A percentile compares a stretch with the other conserved stretches of the same genome.
Conservation (phyloP, 2,888 invertebrate species). For the Drosophila algonquin region DNA sequence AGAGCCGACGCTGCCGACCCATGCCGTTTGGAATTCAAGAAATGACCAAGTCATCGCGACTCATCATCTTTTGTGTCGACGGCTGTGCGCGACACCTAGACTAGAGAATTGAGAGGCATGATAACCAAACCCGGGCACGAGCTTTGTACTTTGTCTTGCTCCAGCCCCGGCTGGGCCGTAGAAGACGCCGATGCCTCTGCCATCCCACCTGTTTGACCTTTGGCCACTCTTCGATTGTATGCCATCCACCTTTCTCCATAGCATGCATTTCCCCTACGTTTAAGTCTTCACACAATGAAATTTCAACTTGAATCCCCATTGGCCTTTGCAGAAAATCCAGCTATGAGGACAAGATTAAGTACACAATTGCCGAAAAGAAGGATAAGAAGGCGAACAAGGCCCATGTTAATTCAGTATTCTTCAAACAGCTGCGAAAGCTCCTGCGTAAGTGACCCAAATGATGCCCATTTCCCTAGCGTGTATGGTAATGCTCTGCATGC, state of each 20-base stretch:
- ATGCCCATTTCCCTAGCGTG: not conserved
- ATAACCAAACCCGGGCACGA: conserved; percentile 44
- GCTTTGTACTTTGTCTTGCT: conserved; percentile 54
- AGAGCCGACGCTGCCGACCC: conserved; percentile 2
- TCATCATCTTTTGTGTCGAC: conserved; percentile 50
- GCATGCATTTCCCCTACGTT: not conserved
- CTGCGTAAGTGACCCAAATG: conserved; percentile 84
- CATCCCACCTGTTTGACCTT: not conserved
- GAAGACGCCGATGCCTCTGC: not conserved
- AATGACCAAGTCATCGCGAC: conserved; percentile 62
- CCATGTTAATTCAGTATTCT: conserved; percentile 90
- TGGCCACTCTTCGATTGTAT: not conserved
- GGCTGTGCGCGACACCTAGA: conserved; percentile 12
- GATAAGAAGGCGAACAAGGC: conserved; percentile 87
- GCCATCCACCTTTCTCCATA: too few relatives aligned
- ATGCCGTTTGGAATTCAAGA: conserved; percentile 8
- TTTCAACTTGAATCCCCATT: not conserved
- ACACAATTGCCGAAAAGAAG: conserved; percentile 90
- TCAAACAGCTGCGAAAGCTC: conserved; percentile 88
- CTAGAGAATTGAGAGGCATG: conserved; percentile 3
- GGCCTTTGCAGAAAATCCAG: conserved; percentile 84
- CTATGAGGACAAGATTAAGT: conserved; percentile 90
- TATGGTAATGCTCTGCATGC: not conserved
- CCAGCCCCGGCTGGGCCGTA: not conserved
- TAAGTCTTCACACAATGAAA: not conserved